Evolutionary conservation across 2,113 vertebrate species (phyloP).

Genomic region (Centropristis striata): DNA sequence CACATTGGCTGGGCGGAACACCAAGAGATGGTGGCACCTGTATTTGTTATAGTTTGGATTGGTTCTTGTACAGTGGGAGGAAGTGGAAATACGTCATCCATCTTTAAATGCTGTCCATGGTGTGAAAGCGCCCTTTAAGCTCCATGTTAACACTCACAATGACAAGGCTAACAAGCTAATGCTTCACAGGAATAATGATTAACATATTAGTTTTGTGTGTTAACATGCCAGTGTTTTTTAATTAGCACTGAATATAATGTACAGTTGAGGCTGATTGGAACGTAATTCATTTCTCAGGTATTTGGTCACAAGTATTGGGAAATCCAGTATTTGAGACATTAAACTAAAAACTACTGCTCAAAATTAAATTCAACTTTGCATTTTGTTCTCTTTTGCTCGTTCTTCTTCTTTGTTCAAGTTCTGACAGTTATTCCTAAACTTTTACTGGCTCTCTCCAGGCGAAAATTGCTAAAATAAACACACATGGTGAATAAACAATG

Average conservation of each 20-base stretch:
- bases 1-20: too few relatives aligned
- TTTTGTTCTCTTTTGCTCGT: background rate
- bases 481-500: slow-evolving; percentile 7
- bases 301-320: background rate
- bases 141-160: too few relatives aligned
- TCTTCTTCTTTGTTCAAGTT: slow-evolving; percentile 1
- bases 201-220: background rate
- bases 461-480: slow-evolving; percentile 2
- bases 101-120: too few relatives aligned
- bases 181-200: background rate
- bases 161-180: too few relatives aligned
- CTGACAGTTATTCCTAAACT: background rate
- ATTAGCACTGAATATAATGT: background rate
- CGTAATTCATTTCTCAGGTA: background rate
- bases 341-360: background rate
- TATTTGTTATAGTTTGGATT: too few relatives aligned
- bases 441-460: background rate
- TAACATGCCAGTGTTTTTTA: background rate
- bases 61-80: too few relatives aligned
- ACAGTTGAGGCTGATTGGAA: background rate
- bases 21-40: too few relatives aligned
- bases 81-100: too few relatives aligned
- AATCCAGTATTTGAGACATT: background rate
- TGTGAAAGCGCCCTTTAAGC: too few relatives aligned
- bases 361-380: background rate